Percentiles rank a stretch among this genome's conserved stretches.
phyloP scores from a whole-genome alignment of 2,113 vertebrate species.

The Rhodinocichla rosea region DNA sequence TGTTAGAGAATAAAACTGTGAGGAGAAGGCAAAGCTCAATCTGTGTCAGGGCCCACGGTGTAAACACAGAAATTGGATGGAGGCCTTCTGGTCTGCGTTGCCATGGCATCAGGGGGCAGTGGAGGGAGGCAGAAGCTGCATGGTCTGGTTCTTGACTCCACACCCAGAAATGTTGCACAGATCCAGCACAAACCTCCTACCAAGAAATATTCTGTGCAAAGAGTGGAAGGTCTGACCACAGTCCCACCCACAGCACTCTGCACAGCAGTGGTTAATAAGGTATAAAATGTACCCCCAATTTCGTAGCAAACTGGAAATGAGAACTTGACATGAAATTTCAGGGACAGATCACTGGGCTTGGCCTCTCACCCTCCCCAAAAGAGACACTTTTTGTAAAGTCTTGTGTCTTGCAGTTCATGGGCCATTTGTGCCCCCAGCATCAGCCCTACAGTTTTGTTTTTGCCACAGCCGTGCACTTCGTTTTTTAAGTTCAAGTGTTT shows the following conservation, averaged over 20 bases:
- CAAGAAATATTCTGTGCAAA: neutral
- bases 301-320: rapidly evolving
- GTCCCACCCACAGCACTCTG: neutral
- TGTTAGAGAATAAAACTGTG: neutral
- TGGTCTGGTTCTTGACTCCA: neutral
- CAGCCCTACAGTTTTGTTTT: neutral
- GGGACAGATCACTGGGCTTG: neutral
- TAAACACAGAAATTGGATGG: neutral
- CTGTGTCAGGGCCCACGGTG: neutral
- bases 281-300: neutral
- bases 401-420: neutral
- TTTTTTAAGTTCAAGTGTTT: neutral
- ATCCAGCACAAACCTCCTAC: neutral
- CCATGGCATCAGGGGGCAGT: neutral
- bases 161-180: neutral
- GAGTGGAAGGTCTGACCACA: neutral
- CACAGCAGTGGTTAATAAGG: neutral
- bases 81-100: neutral
- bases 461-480: neutral
- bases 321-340: neutral
- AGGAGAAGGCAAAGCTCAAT: neutral
- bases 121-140: neutral
- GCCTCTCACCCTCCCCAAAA: neutral
- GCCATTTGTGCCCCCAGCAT: neutral
- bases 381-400: neutral